A percentile compares a stretch with the other conserved stretches of the same genome.
These are phyloP conservation scores for Percina caprodes DNA, from an alignment of 2,113 vertebrate species.

Conservation along the genomic window DNA sequence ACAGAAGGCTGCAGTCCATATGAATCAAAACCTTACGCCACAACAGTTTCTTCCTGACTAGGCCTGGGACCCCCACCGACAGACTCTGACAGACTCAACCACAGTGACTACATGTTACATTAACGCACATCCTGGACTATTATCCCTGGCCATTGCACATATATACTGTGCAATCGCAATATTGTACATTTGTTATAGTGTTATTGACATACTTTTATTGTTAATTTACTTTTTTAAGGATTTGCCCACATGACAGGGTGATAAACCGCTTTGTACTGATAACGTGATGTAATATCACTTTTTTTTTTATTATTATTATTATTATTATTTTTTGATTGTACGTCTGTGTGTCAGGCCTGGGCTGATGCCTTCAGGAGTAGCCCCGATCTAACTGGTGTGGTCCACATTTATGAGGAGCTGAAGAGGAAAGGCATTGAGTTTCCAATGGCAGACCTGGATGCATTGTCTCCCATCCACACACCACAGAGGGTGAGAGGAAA, in stretches of 20 bases:
- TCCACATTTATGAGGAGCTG: constrained; percentile 98
- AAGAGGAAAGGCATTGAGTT: constrained; percentile 98
- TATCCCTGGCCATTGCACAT: too few species aligned
- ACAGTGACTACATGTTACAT: too few species aligned
- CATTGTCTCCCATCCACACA: constrained; percentile 97
- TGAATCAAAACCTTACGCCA: too few species aligned
- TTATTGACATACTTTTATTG: too few species aligned
- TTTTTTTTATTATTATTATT: background rate
- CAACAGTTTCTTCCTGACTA: too few species aligned
- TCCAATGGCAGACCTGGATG: constrained; percentile 96
- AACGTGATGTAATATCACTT: background rate
- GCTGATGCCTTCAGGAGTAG: constrained; percentile 98
- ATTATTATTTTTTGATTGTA: background rate
- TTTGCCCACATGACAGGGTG: background rate
- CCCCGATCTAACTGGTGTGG: constrained; percentile 97
- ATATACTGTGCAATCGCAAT: too few species aligned
- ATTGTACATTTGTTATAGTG: too few species aligned
- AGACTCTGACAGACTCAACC: too few species aligned
- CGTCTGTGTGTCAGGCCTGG: constrained; percentile 88
- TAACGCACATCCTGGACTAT: too few species aligned
- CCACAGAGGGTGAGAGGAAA: constrained; percentile 91
- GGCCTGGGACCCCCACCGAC: too few species aligned
- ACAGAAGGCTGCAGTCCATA: too few species aligned
- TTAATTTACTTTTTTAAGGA: background rate
- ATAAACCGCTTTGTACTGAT: background rate